Base-by-base conservation (phyloP, 1,140 invertebrate species). In the Ostrea edulis region DNA sequence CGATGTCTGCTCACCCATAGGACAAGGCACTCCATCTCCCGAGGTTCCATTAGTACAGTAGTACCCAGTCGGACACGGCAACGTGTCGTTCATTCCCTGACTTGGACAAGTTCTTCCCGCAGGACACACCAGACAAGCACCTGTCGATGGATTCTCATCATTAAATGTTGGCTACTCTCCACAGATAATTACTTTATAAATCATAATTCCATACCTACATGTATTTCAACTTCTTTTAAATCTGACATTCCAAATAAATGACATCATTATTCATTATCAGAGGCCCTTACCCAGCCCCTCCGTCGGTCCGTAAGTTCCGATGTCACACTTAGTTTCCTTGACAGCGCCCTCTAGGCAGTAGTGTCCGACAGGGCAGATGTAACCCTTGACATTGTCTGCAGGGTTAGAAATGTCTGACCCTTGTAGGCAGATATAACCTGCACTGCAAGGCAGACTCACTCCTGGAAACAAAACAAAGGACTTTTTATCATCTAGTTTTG, bases 41-140 rank as follows among this genome's bases (percentile, higher is more conserved):
- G 85, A 86, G n/a, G 93, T 94, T 35, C 93, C 93, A 87, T 92
- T 92, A n/a, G 89, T 87, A 90, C 94, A 94, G 88, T 93, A 94
- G 88, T 92, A 91, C 5, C 94, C 94, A 51, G 90, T 86, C 22
- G 93, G 93, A 90, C 94, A 94, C 0, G 91, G 91, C 4, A 91
- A 53, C 7, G 93, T 92, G 14, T 87, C 85, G 85, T 94, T 94
- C 93, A 94, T 94, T 55, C 90, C 94, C 22, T 87, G 85, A 11
- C 88, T 44, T 8, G 93, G 93, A 90, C 94, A 94, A 0, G 92
- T 90, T 22, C 90, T 91, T 55, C 93, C 93, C 0, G 90, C 90
- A 22, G 90, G 91, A 91, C 93, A 94, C 0, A 77, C 68, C 17
- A 89, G 52, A 89, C 93, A 94, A 22, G 62, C 83, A 81, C 87